Conservation (phyloP, 2,888 invertebrate species). For the Pyrochroa serraticornis region DNA sequence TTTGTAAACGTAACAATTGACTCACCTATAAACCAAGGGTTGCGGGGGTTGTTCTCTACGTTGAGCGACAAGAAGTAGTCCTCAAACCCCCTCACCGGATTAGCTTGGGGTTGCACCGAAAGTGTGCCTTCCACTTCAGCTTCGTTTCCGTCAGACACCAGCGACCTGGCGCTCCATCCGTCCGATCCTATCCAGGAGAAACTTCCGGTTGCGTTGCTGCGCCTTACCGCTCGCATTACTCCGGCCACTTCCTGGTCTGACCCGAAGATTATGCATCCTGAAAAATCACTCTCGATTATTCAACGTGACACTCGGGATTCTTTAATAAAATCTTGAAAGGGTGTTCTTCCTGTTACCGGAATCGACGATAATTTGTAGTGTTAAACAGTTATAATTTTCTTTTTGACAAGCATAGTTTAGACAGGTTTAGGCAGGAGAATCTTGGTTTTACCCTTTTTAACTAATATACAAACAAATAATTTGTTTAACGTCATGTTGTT, state of each 20-base stretch:
- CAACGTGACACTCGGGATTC: no score
- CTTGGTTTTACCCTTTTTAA: no score
- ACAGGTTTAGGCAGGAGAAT: no score
- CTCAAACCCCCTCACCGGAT: slow-evolving; percentile 85
- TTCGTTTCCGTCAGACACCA: slow-evolving; percentile 88
- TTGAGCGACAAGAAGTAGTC: slow-evolving; percentile 84
- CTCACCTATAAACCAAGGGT: slow-evolving; percentile 96
- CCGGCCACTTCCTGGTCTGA: slow-evolving; percentile 97
- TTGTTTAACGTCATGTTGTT: no score
- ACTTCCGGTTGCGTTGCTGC: slow-evolving; percentile 84
- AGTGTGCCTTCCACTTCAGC: slow-evolving; percentile 92
- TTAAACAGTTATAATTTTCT: no score
- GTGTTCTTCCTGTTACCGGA: no score
- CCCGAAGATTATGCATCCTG: slow-evolving; percentile 93
- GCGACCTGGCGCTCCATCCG: slow-evolving; percentile 90
- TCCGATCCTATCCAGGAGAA: slow-evolving; percentile 98
- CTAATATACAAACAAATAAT: no score
- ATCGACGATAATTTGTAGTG: no score
- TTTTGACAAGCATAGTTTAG: no score
- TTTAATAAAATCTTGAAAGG: no score
- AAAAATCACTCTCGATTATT: slow-evolving; percentile 31
- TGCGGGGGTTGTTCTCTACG: slow-evolving; percentile 85
- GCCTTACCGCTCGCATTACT: slow-evolving; percentile 89
- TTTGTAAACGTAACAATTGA: no score
- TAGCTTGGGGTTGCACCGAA: slow-evolving; percentile 92